These are phyloP conservation scores for Brachylomia viminalis DNA, from an alignment of 2,888 invertebrate species.

Conservation along the genomic window DNA sequence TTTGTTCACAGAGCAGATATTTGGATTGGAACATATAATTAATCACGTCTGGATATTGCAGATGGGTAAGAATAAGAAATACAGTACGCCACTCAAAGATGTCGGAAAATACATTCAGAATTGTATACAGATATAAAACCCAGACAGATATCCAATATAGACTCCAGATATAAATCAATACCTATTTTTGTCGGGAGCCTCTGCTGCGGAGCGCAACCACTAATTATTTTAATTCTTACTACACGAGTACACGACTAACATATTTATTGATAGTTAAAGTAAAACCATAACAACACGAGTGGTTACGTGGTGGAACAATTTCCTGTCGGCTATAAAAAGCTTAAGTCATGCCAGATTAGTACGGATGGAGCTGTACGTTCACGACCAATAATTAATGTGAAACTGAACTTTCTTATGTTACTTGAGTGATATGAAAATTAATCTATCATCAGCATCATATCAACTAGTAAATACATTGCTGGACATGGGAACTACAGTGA, in stretches of 20 bases:
- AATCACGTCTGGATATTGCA: constrained; percentile 24
- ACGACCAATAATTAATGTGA: constrained; percentile 53
- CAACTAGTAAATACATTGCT: neutral
- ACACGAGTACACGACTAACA: constrained; percentile 34
- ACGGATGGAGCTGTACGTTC: constrained; percentile 33
- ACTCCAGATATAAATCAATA: constrained; percentile 7
- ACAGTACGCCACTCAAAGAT: constrained; percentile 1
- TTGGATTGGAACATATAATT: constrained; percentile 15
- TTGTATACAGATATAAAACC: constrained; percentile 29
- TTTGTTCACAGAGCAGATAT: constrained; percentile 1
- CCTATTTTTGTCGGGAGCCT: constrained; percentile 22
- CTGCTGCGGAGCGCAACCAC: constrained; percentile 6
- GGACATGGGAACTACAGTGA: constrained; percentile 4
- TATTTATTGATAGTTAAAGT: constrained; percentile 59
- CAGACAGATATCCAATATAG: constrained; percentile 9
- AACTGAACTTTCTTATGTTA: constrained; percentile 46
- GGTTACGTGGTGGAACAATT: constrained; percentile 52
- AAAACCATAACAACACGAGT: constrained; percentile 55
- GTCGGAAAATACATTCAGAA: constrained; percentile 12
- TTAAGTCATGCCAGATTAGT: constrained; percentile 60
- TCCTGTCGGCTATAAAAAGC: constrained; percentile 56
- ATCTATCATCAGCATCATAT: constrained; percentile 9
- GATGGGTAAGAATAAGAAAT: constrained; percentile 21
- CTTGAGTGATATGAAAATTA: constrained; percentile 32
- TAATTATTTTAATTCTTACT: constrained; percentile 45